A percentile compares a stretch with the other conserved stretches of the same genome.
phyloP scores from a whole-genome alignment of 2,888 invertebrate species.

The Blomia tropicalis region DNA sequence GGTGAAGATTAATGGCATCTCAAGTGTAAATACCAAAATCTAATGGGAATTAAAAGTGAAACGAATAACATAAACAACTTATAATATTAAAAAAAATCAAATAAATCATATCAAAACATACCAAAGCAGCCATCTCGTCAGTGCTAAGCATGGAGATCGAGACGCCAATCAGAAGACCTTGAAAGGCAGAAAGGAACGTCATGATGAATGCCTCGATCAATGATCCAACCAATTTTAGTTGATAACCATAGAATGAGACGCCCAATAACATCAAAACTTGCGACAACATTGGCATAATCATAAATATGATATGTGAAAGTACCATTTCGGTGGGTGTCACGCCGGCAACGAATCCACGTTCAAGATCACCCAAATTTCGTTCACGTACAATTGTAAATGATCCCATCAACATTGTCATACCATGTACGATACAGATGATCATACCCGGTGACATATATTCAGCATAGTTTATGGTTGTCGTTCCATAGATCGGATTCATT shows the following conservation, averaged over 20 bases:
- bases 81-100: background rate
- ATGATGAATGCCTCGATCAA: slow-evolving; percentile 64
- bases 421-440: slow-evolving; percentile 67
- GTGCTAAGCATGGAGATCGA: slow-evolving; percentile 82
- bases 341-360: slow-evolving; percentile 52
- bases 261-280: slow-evolving; percentile 65
- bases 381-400: slow-evolving; percentile 79
- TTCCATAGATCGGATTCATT: slow-evolving; percentile 23
- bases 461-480: slow-evolving; percentile 63
- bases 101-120: slow-evolving; percentile 34
- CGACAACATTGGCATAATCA: slow-evolving; percentile 85
- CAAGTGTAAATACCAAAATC: slow-evolving; percentile 11
- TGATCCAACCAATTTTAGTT: slow-evolving; percentile 76
- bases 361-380: slow-evolving; percentile 71
- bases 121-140: slow-evolving; percentile 78
- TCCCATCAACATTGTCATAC: slow-evolving; percentile 81
- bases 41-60: background rate
- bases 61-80: background rate
- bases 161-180: slow-evolving; percentile 91
- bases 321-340: slow-evolving; percentile 36
- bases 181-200: slow-evolving; percentile 72
- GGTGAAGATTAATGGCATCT: slow-evolving; percentile 16
- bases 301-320: slow-evolving; percentile 49
- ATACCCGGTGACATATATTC: slow-evolving; percentile 91
- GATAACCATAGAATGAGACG: slow-evolving; percentile 76